These are phyloP conservation scores for Staurois parvus DNA, from an alignment of 2,797 vertebrate species.

Conservation along the genomic window DNA sequence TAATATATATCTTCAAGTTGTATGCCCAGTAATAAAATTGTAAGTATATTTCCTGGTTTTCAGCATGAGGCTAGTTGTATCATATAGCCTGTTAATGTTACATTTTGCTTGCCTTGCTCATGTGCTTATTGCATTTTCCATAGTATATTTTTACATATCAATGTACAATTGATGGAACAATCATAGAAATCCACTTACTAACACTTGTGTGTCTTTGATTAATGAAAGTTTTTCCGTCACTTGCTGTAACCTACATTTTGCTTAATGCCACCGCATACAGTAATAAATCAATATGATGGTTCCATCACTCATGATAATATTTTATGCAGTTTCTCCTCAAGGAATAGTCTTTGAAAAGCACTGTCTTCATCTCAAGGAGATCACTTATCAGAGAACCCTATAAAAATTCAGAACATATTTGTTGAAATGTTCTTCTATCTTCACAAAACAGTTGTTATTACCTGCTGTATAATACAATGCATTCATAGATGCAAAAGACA, in stretches of 20 bases:
- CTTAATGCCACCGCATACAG: constrained; percentile 55
- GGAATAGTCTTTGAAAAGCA: constrained; percentile 52
- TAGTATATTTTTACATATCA: constrained; percentile 50
- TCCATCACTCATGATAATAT: constrained; percentile 42
- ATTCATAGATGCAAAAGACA: constrained; percentile 9
- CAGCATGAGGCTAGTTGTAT: background rate
- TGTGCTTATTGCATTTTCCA: background rate
- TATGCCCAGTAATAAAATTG: too few species aligned
- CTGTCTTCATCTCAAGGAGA: constrained; percentile 55
- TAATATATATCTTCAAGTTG: too few species aligned
- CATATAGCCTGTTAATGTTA: background rate
- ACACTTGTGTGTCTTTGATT: constrained; percentile 60
- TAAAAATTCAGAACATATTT: constrained; percentile 47
- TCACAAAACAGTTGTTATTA: constrained; percentile 40
- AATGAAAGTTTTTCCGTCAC: constrained; percentile 64
- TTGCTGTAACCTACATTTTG: constrained; percentile 64
- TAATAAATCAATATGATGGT: constrained; percentile 50
- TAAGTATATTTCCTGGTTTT: too few species aligned
- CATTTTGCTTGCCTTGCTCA: background rate
- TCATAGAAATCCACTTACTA: constrained; percentile 60
- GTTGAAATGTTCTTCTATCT: constrained; percentile 43
- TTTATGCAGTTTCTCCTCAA: constrained; percentile 57
- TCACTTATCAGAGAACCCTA: constrained; percentile 35
- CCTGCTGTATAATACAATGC: constrained; percentile 10
- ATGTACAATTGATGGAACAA: constrained; percentile 62